Conservation (phyloP, 2,113 vertebrate genomes). For the Dinomys branickii region DNA sequence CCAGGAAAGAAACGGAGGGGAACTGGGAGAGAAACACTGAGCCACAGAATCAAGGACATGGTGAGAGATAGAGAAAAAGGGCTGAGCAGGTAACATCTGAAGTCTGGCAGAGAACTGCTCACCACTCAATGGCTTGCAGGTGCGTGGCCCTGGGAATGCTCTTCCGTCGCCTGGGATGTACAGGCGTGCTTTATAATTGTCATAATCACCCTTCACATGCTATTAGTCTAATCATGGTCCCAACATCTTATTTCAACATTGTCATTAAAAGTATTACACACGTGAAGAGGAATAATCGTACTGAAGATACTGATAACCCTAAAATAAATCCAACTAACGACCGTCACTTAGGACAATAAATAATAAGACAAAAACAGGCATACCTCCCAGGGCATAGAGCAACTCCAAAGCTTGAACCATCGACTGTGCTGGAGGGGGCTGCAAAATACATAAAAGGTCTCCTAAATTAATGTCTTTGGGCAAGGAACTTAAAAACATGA, state of each 20-base stretch:
- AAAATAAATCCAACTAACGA: neutral
- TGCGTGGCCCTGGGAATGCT: neutral
- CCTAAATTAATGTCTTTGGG: neutral
- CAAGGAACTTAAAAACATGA: neutral
- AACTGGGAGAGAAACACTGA: neutral
- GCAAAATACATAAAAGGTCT: slow-evolving; percentile 65
- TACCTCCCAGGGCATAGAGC: slow-evolving; percentile 97
- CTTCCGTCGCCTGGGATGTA: neutral
- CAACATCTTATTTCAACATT: neutral
- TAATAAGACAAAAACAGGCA: slow-evolving; percentile 68
- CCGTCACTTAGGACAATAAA: neutral
- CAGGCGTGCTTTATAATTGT: neutral
- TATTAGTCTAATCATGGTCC: neutral
- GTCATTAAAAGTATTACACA: neutral
- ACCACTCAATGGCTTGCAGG: neutral
- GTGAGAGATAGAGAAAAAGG: neutral
- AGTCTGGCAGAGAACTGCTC: neutral
- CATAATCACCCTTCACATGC: neutral
- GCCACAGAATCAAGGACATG: neutral
- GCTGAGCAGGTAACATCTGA: neutral
- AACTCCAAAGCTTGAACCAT: slow-evolving; percentile 98
- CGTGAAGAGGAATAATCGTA: neutral
- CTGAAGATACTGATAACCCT: neutral
- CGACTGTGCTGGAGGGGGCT: slow-evolving; percentile 98
- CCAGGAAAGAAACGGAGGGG: neutral